phyloP scores from a whole-genome alignment of 2,113 vertebrate species.

The Pitta sordida region DNA sequence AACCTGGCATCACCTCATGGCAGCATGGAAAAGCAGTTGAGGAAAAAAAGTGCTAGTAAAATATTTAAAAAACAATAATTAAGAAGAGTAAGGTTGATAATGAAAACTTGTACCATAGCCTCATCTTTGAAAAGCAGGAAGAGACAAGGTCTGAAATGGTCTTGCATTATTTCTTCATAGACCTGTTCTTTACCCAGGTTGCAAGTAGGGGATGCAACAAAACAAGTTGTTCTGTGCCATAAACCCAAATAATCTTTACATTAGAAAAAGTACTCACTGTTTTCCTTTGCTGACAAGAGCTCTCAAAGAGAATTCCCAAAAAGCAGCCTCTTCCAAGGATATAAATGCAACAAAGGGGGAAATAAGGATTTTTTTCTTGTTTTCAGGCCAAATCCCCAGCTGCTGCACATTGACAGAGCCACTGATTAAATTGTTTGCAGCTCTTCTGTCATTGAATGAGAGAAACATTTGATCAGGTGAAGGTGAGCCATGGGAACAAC shows the following conservation, averaged over 20 bases:
- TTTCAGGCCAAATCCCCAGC: neutral
- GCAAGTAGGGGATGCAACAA: neutral
- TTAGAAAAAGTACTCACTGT: neutral
- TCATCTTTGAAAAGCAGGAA: neutral
- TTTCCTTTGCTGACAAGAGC: neutral
- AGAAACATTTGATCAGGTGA: neutral
- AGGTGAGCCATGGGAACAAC: neutral
- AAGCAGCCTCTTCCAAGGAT: accelerated
- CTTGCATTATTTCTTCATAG: neutral
- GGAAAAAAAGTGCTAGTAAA: neutral
- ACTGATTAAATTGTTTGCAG: neutral
- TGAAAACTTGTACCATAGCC: neutral
- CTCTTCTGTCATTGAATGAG: neutral
- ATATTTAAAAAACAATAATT: neutral
- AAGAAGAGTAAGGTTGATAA: neutral
- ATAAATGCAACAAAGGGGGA: neutral
- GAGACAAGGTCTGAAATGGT: neutral
- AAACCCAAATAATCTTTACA: neutral
- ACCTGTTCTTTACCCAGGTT: neutral
- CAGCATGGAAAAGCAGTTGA: neutral
- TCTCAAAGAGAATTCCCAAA: neutral
- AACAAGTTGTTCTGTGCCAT: neutral
- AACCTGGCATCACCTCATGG: neutral
- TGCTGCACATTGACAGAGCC: neutral
- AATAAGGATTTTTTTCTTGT: neutral